phyloP scores from a whole-genome alignment of 1,140 invertebrate species.

The Branchinecta lynchi region DNA sequence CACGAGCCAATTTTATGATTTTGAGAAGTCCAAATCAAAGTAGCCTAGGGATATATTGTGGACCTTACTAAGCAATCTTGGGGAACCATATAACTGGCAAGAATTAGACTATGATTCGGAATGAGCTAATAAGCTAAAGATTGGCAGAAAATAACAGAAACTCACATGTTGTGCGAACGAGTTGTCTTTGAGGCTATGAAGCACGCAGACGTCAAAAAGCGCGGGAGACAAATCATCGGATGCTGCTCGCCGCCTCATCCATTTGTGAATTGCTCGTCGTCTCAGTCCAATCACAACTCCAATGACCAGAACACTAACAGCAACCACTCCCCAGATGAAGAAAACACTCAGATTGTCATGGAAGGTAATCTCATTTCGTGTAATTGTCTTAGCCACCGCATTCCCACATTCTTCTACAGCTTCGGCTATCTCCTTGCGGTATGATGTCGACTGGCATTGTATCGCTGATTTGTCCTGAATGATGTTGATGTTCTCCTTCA shows the following conservation, averaged over 20 bases:
- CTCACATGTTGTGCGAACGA: conserved; percentile 62
- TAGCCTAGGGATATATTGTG: no score
- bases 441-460: conserved; percentile 20
- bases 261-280: conserved; percentile 51
- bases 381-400: conserved; percentile 5
- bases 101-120: neutral
- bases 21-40: no score
- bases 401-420: conserved; percentile 18
- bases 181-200: conserved; percentile 82
- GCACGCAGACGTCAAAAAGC: conserved; percentile 78
- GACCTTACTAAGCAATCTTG: no score
- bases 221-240: conserved; percentile 58
- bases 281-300: conserved; percentile 55
- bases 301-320: conserved; percentile 52
- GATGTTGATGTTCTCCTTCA: conserved; percentile 43
- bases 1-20: no score
- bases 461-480: conserved; percentile 35
- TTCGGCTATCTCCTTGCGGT: conserved; percentile 19
- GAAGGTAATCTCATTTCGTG: neutral
- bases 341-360: conserved; percentile 37
- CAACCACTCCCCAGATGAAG: conserved; percentile 51
- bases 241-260: conserved; percentile 32
- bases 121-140: neutral
- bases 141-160: neutral
- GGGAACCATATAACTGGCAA: no score